These are phyloP conservation scores for Drosophila tani DNA, from an alignment of 1,140 invertebrate species.

Conservation along the genomic window DNA sequence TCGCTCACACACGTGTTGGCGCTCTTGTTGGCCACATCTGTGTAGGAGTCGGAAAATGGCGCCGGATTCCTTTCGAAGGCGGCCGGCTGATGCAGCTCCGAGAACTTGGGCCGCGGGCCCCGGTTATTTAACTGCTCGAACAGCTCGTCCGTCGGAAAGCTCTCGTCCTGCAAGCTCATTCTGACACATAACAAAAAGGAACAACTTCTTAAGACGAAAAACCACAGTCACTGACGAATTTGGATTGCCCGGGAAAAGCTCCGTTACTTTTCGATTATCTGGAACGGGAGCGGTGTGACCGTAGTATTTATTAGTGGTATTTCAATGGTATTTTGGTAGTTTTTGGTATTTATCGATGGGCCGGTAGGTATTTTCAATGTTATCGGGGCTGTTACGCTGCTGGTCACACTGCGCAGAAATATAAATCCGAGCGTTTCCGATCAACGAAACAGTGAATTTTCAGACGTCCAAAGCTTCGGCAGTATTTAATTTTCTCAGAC, in stretches of 20 bases:
- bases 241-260: conserved; percentile 6
- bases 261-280: conserved; percentile 5
- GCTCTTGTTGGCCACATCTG: conserved; percentile 48
- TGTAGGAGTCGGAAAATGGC: conserved; percentile 57
- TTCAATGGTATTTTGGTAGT: too few species aligned
- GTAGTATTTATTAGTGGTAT: too few species aligned
- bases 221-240: not conserved
- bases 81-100: conserved; percentile 41
- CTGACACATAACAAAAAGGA: not conserved
- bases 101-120: conserved; percentile 16
- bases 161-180: conserved; percentile 65
- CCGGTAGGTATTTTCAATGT: too few species aligned
- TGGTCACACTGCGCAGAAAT: too few species aligned
- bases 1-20: conserved; percentile 67
- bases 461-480: conserved; percentile 11
- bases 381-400: too few species aligned
- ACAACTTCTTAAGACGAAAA: not conserved
- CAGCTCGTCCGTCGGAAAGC: conserved; percentile 61
- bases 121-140: conserved; percentile 48
- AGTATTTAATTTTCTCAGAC: not conserved
- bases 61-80: conserved; percentile 40
- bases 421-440: not conserved
- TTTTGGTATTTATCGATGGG: too few species aligned
- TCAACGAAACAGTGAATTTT: conserved; percentile 1
- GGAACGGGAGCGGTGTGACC: not conserved